Base-by-base conservation (phyloP, 1,140 invertebrate genomes). In the Aphis gossypii region DNA sequence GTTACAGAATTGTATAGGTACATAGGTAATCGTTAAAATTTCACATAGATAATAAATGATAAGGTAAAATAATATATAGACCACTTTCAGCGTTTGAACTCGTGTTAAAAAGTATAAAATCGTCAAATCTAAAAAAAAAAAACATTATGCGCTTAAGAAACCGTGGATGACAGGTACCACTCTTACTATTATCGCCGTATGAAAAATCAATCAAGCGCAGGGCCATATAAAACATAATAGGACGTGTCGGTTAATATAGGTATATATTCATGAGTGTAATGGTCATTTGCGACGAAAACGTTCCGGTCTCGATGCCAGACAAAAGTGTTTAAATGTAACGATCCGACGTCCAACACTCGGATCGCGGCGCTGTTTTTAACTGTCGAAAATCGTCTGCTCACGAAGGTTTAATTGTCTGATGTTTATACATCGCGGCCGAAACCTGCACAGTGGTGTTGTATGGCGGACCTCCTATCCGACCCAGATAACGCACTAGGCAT, bases 331-430 rank as follows among this genome's bases (percentile, higher is more conserved):
- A n/a, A n/a, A 51, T 51, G 14, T 51, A 18, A 51, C 48, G 48
- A 51, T 51, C 48, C 48, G 3, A n/a, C 30, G 60, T 76, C 14
- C 30, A 3, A 18, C 30, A 18, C 30, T 76, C 30, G 30, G 14
- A 35, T 14, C 41, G 41, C 38, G 23, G 83, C 11, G 23, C 41
- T 41, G 8, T 11, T 86, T 30, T 44, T 86, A 25, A 86, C 83
- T 41, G 83, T 86, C 25, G 46, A 35, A 48, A 88, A 88, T 88
- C 86, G 48, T 35, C 86, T 88, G 46, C 21, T 46, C 86, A 51
- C 87, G 48, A 54, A 89, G 20, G 48, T 51, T 38, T 89, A 89
- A 89, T 89, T 54, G 87, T n/a, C 30, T n/a, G 86, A 84, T 41
- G 83, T 84, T 84, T 41, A 25, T 41, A 84, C 30, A 60, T 60